Percentiles rank a stretch among this genome's conserved stretches.
Evolutionary conservation across 2,888 invertebrate species (phyloP).

Genomic region (Phaedon cochleariae): DNA sequence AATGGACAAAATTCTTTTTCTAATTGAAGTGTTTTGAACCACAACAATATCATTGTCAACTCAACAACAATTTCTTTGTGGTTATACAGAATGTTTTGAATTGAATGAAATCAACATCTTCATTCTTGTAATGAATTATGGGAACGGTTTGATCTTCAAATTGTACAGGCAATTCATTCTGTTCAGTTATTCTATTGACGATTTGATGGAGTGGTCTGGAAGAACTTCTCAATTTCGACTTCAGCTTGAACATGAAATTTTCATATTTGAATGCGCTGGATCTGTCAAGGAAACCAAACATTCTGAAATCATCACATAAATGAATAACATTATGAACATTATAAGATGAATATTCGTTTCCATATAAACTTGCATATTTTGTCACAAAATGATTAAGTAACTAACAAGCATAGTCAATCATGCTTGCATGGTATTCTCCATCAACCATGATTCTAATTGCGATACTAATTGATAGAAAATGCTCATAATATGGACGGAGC

Average conservation of each 20-base stretch:
- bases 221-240: constrained; percentile 11
- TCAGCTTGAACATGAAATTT: constrained; percentile 17
- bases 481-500: background rate
- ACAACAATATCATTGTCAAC: constrained; percentile 14
- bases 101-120: constrained; percentile 1
- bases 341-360: constrained; percentile 16
- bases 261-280: constrained; percentile 19
- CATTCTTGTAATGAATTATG: constrained; percentile 10
- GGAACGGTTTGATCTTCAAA: constrained; percentile 3
- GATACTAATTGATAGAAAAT: constrained; percentile 11
- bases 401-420: constrained; percentile 3
- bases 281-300: constrained; percentile 20
- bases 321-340: too few relatives aligned
- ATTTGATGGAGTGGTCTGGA: constrained; percentile 17
- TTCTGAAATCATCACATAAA: constrained; percentile 17
- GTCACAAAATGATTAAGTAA: constrained; percentile 14
- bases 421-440: constrained; percentile 2
- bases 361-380: constrained; percentile 12
- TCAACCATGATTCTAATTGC: constrained; percentile 13
- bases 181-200: constrained; percentile 14
- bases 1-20: constrained; percentile 1
- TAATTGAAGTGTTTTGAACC: constrained; percentile 2
- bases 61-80: constrained; percentile 7
- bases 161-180: background rate
- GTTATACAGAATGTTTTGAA: constrained; percentile 4